A percentile compares a stretch with the other conserved stretches of the same genome.
phyloP scores from a whole-genome alignment of 2,888 invertebrate genomes.

The Gastracanthus pulcherrimus region DNA sequence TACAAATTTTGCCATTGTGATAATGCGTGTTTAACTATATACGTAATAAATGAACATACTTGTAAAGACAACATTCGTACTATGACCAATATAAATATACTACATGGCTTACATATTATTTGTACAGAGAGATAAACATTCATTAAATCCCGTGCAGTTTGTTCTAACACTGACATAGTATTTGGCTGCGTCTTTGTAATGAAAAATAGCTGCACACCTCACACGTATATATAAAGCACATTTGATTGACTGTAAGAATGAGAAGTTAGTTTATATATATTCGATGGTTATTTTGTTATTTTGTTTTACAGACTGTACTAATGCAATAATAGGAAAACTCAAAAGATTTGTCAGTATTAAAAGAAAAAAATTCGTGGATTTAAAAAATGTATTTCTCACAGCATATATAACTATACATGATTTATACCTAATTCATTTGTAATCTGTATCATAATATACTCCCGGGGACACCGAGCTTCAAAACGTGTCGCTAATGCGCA shows the following conservation, averaged over 20 bases:
- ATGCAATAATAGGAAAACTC: not conserved
- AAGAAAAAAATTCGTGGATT: slow-evolving; percentile 24
- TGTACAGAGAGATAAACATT: slow-evolving; percentile 44
- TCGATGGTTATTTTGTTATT: not conserved
- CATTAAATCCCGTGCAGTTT: slow-evolving; percentile 30
- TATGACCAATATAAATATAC: slow-evolving; percentile 34
- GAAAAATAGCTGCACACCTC: not conserved
- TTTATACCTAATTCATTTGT: slow-evolving; percentile 34
- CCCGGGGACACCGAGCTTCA: not conserved
- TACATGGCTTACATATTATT: slow-evolving; percentile 47
- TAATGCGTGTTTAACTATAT: slow-evolving; percentile 19
- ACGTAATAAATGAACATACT: slow-evolving; percentile 37
- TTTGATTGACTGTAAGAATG: no score
- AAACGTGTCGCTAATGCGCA: slow-evolving; percentile 9
- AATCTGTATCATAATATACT: slow-evolving; percentile 21
- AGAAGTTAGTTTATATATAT: not conserved
- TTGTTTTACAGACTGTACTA: no score
- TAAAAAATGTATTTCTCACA: slow-evolving; percentile 45
- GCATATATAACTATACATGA: slow-evolving; percentile 44
- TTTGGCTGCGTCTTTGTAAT: not conserved
- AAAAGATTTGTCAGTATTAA: slow-evolving; percentile 18
- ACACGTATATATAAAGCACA: no score
- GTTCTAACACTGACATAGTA: slow-evolving; percentile 42
- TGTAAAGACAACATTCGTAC: slow-evolving; percentile 32
- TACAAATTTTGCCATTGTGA: slow-evolving; percentile 24